Evolutionary conservation across 2,888 invertebrate species (phyloP), one percentile per base, ranked within the genome.

Genomic region (Diloba caeruleocephala): DNA sequence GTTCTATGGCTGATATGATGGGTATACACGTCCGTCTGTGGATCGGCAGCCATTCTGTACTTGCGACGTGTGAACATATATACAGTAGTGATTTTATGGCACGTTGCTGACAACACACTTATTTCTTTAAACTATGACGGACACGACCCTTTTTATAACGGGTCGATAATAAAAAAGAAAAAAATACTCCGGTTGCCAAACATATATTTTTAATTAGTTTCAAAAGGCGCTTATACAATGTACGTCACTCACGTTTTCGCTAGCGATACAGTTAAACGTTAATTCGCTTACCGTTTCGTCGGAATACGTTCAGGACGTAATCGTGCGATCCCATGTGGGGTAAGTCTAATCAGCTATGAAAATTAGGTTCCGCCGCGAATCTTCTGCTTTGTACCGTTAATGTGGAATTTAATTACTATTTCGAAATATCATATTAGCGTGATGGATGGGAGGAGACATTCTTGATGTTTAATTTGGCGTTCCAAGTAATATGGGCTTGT

Each of bases 301-400:
- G 45, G 53, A 60, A 63, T 42, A 65, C 57, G 65, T 38, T 59
- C 60, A 50, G 66, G 28, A 66, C 53, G 63, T 87, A 87, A 90
- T 87, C 86, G 79, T 64, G 76, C 72, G 87, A 89, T 89, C 88
- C 87, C 88, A 82, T 83, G 84, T 85, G 90, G 90, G 90, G 91
- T 84, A 82, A 82, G 85, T 84, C 91, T 92, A 92, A 92, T 92
- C 92, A 92, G 89, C 92, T 91, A 92, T 92, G 92, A 92, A 92
- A 92, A 92, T 92, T 91, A 92, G 91, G 91, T 92, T 91, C 92
- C 90, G 89, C 81, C 76, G 75, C 83, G 81, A 84, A 86, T 92
- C 90, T 88, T 92, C 90, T 88, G 86, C 88, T 91, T 91, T 90
- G 88, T 90, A 84, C 86, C 79, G 87, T 77, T 88, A 88, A 89